Percentiles rank a stretch among this genome's conserved stretches.
These are phyloP conservation scores for Melitaea cinxia DNA, from an alignment of 1,140 invertebrate species.

Conservation along the genomic window DNA sequence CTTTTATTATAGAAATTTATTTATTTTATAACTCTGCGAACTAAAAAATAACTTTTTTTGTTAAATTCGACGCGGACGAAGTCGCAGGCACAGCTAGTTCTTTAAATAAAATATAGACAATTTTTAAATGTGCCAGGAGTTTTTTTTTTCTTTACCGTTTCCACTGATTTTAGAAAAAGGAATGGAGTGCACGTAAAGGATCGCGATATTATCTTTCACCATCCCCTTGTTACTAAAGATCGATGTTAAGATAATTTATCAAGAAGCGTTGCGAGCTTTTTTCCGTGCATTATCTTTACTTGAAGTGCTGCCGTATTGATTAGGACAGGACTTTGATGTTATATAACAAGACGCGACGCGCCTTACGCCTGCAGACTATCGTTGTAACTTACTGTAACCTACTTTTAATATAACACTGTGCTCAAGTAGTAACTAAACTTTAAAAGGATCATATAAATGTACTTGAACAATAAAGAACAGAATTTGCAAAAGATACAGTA, in stretches of 20 bases:
- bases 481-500: background rate
- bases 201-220: background rate
- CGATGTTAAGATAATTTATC: conserved; percentile 27
- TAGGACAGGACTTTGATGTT: conserved; percentile 66
- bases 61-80: no score
- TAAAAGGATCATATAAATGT: background rate
- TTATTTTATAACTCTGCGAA: no score
- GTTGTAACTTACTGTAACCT: conserved; percentile 49
- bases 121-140: no score
- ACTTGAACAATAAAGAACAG: conserved; percentile 1
- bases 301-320: conserved; percentile 70
- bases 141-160: no score
- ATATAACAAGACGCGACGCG: conserved; percentile 61
- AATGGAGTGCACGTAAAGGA: background rate
- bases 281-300: conserved; percentile 61
- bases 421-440: background rate
- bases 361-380: conserved; percentile 46
- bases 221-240: conserved; percentile 5
- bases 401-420: conserved; percentile 42
- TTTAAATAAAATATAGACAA: background rate
- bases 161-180: background rate
- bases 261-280: conserved; percentile 33
- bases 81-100: no score
- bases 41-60: no score
- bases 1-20: no score